Conservation (phyloP, 2,888 invertebrate genomes). For the Diarsia dahlii region DNA sequence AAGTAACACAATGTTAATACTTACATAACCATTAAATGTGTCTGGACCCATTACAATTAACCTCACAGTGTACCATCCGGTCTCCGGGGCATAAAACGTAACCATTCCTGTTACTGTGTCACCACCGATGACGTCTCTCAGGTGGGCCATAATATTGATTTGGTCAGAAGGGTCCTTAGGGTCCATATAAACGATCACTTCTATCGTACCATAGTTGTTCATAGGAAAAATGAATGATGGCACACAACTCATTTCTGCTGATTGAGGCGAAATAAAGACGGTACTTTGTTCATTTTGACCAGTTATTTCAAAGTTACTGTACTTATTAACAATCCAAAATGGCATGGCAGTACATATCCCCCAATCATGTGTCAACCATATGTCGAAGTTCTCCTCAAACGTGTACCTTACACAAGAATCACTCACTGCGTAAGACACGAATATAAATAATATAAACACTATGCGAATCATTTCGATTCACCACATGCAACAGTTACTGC, state of each 20-base stretch:
- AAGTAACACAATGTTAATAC: constrained; percentile 19
- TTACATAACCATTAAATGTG: constrained; percentile 44
- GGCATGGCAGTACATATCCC: constrained; percentile 60
- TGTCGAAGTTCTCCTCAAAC: constrained; percentile 72
- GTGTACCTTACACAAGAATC: constrained; percentile 72
- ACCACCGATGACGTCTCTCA: not conserved
- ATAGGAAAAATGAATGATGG: constrained; percentile 31
- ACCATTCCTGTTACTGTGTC: not conserved
- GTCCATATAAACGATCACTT: constrained; percentile 31
- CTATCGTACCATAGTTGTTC: constrained; percentile 2
- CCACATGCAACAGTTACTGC: constrained; percentile 51
- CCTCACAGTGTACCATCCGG: constrained; percentile 28
- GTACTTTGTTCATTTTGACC: constrained; percentile 67
- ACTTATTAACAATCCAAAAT: constrained; percentile 67
- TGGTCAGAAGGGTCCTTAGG: not conserved
- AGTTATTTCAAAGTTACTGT: constrained; percentile 25
- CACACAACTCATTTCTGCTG: constrained; percentile 20
- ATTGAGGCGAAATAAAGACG: constrained; percentile 67
- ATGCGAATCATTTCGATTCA: constrained; percentile 58
- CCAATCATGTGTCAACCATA: constrained; percentile 66
- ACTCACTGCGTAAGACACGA: constrained; percentile 62
- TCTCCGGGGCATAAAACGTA: not conserved
- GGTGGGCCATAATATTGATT: not conserved
- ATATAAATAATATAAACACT: constrained; percentile 55
- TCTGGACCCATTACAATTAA: constrained; percentile 13